Percentiles rank a stretch among this genome's conserved stretches.
phyloP scores from a whole-genome alignment of 2,113 vertebrate species.

The Mesocricetus auratus region DNA sequence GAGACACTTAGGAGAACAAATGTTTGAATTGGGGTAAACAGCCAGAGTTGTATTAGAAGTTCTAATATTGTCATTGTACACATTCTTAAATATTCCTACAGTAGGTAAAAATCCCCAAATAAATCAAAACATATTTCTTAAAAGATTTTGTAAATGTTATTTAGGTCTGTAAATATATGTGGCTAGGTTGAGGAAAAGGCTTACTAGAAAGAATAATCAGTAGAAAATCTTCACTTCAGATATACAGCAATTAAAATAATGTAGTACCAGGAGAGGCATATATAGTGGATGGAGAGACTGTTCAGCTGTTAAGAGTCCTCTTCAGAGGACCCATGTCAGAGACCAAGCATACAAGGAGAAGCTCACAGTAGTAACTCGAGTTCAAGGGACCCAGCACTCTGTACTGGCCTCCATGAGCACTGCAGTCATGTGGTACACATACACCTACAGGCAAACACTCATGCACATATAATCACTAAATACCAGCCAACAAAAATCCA shows the following conservation, averaged over 20 bases:
- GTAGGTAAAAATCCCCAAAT: not conserved
- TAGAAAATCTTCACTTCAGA: constrained; percentile 14
- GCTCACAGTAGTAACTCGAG: not conserved
- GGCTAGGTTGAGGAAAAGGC: not conserved
- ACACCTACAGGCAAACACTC: not conserved
- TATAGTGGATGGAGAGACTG: not conserved
- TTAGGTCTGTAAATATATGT: constrained; percentile 45
- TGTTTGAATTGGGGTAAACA: not conserved
- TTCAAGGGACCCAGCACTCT: not conserved
- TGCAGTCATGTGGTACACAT: not conserved
- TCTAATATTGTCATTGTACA: not conserved
- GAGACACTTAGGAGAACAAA: not conserved
- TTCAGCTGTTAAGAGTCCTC: not conserved
- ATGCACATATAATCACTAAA: not conserved
- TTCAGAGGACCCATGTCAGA: not conserved
- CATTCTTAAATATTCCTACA: constrained; percentile 19
- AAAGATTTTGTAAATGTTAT: not conserved
- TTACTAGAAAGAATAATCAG: constrained; percentile 8
- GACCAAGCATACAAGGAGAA: not conserved
- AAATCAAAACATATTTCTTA: not conserved
- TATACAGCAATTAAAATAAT: constrained; percentile 30
- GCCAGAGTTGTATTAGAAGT: not conserved
- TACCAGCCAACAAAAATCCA: not conserved
- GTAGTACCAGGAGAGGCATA: not conserved
- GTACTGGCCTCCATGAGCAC: not conserved